These are phyloP conservation scores for Lepidurus packardi DNA, from an alignment of 1,140 invertebrate species.

Conservation along the genomic window DNA sequence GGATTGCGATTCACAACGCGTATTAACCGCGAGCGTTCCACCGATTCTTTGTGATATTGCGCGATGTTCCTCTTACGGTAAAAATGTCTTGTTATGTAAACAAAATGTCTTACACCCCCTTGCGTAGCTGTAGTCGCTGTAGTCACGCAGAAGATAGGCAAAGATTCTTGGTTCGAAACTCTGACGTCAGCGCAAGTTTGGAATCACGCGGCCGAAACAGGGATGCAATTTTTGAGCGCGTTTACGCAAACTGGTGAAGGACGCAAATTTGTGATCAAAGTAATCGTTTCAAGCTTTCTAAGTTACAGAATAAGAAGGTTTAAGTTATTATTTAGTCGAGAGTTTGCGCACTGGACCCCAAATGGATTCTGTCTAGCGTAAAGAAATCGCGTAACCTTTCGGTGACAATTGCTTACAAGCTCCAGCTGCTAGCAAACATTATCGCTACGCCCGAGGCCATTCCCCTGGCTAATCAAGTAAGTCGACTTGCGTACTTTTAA, in stretches of 20 bases:
- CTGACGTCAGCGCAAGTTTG: not conserved
- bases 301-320: too few species aligned
- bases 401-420: not conserved
- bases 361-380: not conserved
- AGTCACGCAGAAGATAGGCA: not conserved
- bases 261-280: conserved; percentile 4
- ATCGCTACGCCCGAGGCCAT: not conserved
- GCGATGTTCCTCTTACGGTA: not conserved
- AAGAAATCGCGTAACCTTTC: not conserved
- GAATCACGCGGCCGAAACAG: not conserved
- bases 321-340: not conserved
- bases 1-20: not conserved
- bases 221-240: not conserved
- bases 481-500: not conserved
- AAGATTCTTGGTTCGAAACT: not conserved
- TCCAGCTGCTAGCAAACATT: not conserved
- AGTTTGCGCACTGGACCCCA: not conserved
- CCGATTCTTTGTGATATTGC: not conserved
- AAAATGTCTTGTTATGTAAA: not conserved
- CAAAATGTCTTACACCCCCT: too few species aligned
- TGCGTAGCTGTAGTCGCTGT: not conserved
- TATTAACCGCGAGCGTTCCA: not conserved
- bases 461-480: not conserved
- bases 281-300: not conserved
- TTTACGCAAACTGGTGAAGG: not conserved